These are phyloP conservation scores for Lacerta bilineata DNA, from an alignment of 2,797 vertebrate species.

Conservation along the genomic window DNA sequence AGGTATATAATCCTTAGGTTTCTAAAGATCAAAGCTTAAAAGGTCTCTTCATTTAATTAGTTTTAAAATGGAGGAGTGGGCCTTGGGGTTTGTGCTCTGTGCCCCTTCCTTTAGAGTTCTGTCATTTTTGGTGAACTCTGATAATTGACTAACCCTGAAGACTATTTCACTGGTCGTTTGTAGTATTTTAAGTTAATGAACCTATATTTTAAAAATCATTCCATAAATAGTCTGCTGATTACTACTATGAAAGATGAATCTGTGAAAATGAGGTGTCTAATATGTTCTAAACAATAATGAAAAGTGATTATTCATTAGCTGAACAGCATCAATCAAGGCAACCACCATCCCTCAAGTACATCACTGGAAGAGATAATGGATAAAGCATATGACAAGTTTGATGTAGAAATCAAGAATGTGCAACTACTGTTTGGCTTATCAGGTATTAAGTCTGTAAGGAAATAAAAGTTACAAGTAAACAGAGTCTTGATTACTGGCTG, in stretches of 20 bases:
- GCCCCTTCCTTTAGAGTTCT: background rate
- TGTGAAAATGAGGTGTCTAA: background rate
- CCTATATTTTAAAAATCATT: background rate
- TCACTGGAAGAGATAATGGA: conserved; percentile 97
- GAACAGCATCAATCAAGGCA: conserved; percentile 87
- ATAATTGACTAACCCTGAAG: background rate
- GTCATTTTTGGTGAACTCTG: background rate
- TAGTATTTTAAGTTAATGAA: background rate
- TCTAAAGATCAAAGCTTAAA: conserved; percentile 6
- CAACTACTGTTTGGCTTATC: conserved; percentile 92
- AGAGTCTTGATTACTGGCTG: background rate
- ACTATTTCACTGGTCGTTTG: background rate
- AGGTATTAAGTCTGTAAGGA: conserved; percentile 80
- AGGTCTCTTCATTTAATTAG: background rate
- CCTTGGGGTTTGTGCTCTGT: too few relatives aligned
- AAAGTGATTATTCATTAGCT: conserved; percentile 78
- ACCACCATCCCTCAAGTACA: conserved; percentile 78
- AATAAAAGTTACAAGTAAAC: background rate
- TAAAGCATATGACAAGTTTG: conserved; percentile 94
- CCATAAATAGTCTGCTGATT: background rate
- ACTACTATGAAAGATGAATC: background rate
- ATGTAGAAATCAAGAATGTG: conserved; percentile 89
- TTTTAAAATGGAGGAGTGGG: background rate
- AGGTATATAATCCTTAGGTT: conserved; percentile 76
- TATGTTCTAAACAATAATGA: background rate